Percentiles rank a stretch among this genome's conserved stretches.
These are phyloP conservation scores for Battus philenor DNA, from an alignment of 1,140 invertebrate species.

Conservation along the genomic window DNA sequence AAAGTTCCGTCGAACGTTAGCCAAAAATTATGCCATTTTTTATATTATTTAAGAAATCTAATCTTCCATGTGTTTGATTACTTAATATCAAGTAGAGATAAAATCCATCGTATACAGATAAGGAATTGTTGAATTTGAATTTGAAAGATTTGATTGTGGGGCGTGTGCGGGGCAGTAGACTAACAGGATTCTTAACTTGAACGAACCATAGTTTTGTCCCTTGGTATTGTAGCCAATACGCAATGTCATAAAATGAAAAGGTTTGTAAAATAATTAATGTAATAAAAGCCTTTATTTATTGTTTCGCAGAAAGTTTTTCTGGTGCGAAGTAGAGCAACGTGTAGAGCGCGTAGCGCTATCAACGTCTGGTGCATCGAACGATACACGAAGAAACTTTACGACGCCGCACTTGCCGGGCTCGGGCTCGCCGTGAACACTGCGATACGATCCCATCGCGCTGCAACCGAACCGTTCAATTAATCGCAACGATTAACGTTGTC, in stretches of 20 bases:
- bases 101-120: no score
- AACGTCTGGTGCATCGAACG: conserved; percentile 74
- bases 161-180: neutral
- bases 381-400: conserved; percentile 76
- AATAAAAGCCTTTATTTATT: no score
- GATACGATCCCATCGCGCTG: conserved; percentile 59
- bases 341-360: conserved; percentile 47
- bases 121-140: no score
- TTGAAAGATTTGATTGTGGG: neutral
- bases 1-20: no score
- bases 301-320: no score
- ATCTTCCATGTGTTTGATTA: no score
- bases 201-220: neutral
- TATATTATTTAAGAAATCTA: no score
- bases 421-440: conserved; percentile 53
- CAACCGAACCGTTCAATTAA: conserved; percentile 64
- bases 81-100: no score
- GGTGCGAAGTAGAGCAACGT: conserved; percentile 52
- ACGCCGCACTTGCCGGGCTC: conserved; percentile 65
- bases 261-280: no score
- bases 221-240: neutral
- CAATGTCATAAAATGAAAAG: neutral
- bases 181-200: neutral
- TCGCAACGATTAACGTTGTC: conserved; percentile 64
- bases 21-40: no score